Base-by-base conservation (phyloP, 2,888 invertebrate species). In the Aproaerema taeniolella region DNA sequence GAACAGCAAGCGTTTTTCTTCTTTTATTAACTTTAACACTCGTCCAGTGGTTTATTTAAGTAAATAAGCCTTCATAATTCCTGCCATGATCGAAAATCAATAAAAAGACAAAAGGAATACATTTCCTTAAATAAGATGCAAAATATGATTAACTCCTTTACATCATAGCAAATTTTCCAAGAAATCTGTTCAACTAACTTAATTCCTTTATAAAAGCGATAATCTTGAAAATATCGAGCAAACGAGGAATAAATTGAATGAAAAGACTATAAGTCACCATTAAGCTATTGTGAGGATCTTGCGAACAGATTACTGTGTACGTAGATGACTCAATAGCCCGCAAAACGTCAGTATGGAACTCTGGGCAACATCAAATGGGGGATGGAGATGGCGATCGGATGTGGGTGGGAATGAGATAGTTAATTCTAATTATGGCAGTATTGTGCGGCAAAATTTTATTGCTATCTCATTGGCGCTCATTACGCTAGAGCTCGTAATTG, bases 391-490 rank as follows among this genome's bases (percentile, higher is more conserved):
- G 63, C 61, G 61, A 67, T 75, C 68, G 70, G 74, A 74, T 77
- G 83, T 83, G 76, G 81, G 81, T 57, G 77, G 69, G 71, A 71
- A 74, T 64, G 80, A 80, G 75, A 83, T 78, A 79, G 83, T 85
- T 85, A 82, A 85, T 86, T 81, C 78, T 83, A 86, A 86, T 85
- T 82, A 83, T 69, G 67, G 60, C 60, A 58, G 73, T 75, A 83
- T 85, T 86, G 85, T 85, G 68, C 61, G 69, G 64, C 73, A 65
- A 76, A 78, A 77, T 82, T 85, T 85, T 85, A 85, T 83, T 70
- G 81, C 82, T 73, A 79, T 81, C 85, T 82, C 83, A 83, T 85
- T 82, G 80, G 72, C 65, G 63, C 72, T 83, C 76, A 81, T 85
- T 81, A 82, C 66, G 60, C 47, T 51, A 49, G 47, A 53, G 47